Base-by-base conservation (phyloP, 2,888 invertebrate genomes). In the Drosophila lutescens region DNA sequence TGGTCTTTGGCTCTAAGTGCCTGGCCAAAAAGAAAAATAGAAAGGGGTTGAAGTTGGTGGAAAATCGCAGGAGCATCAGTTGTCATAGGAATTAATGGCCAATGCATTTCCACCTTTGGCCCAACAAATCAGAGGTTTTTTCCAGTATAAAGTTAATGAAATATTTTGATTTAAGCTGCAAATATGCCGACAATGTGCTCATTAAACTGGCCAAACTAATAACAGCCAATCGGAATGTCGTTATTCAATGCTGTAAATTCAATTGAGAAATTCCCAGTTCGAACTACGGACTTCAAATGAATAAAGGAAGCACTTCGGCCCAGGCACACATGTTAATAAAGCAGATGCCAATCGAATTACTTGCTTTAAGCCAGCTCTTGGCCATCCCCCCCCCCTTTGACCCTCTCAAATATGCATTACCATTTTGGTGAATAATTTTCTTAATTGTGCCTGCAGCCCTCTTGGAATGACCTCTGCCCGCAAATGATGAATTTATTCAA, bases 401-500 rank as follows among this genome's bases (percentile, higher is more conserved):
- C 26, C 8, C n/a, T n/a, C 66, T 67, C 23, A 34, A 47, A 40
- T 55, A 55, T 66, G 55, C 65, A 55, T 47, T 47, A 32, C 46
- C 34, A 67, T 12, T 41, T 41, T 47, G 65, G 5, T 54, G 46
- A 54, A 55, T 66, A 34, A 66, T 66, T 66, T 55, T 30, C 68
- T 34, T 46, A 47, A 67, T 66, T 66, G 67, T 17, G 41, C 34
- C 34, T 13, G 9, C 13, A 36, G 36, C 32, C 54, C 53, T 41
- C 53, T 41, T 17, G n/a, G 63, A 49, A 44, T 36, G 69, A 40
- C 32, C 67, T 51, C 50, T 32, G 26, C 4, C 49, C 43, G 13
- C 40, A 43, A 51, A 53, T 71, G 62, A 63, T 72, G 71, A 56
- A 72, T 73, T 63, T 56, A 71, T 71, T 72, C 40, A 63, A 63